Evolutionary conservation across 2,888 invertebrate genomes (phyloP), one percentile per base, ranked within the genome.

Genomic region (Agrilus mali): DNA sequence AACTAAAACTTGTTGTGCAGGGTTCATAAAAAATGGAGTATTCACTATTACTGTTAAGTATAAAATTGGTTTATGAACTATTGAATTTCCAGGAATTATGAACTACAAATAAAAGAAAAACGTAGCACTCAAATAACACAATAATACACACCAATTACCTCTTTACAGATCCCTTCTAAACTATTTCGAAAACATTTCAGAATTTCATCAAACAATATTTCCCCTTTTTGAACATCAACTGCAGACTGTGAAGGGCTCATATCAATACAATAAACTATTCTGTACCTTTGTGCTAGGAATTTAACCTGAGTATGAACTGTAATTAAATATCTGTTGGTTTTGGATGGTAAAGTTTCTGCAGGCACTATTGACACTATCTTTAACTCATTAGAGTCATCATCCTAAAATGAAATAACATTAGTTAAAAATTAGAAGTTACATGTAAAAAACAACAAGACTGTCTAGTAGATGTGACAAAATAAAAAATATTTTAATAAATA

Each of bases 11-110:
- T 83, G 80, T 60, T 83, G 82, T 16, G 78, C 77, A 22, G 78
- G 76, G 53, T 75, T 79, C 48, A 75, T 73, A 54, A 81, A 75
- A 64, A 84, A 81, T 41, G 86, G 84, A 12, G 81, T 81, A 63
- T 85, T 82, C 6, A 80, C 83, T 60, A 86, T 78, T 54, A 86
- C 78, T 49, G 84, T 82, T 38, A 84, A 70, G 65, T 78, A 82
- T 45, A 86, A 71, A 53, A 77, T 74, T 38, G 86, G 86, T 48
- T 72, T 68, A 61, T 82, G 77, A 41, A 73, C 56, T 39, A 73
- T 59, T 41, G 64, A 57, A 56, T 77, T 78, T 36, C 84, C 83
- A 53, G 84, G 83, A 51, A 84, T 69, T 41, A 68, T 66, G 63
- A 84, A 82, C 80, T 84, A 62, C 47, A 71, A 69, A 47, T 47